Evolutionary conservation across 35 echinoderm and acorn worm species (phyloP).

Genomic region (Acanthaster planci): DNA sequence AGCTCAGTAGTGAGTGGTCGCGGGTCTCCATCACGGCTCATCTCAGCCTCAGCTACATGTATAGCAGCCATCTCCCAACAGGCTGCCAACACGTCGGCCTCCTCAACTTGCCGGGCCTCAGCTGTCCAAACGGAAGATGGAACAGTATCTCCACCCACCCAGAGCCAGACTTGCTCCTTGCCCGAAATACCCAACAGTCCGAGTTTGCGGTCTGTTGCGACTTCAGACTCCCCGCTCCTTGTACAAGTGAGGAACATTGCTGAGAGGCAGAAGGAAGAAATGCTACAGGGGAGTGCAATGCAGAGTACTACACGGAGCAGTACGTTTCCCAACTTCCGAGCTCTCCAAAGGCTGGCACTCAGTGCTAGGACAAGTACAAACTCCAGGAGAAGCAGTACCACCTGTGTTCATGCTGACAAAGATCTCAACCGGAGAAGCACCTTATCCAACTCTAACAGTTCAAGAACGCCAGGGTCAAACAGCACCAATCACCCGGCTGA

Average conservation of each 20-base stretch:
- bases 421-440: not conserved
- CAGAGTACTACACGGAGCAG: not conserved
- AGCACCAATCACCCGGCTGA: not conserved
- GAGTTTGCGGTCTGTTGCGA: not conserved
- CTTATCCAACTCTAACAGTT: too few relatives aligned
- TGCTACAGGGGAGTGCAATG: not conserved
- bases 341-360: slow-evolving; percentile 58
- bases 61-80: not conserved
- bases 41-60: not conserved
- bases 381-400: not conserved
- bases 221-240: not conserved
- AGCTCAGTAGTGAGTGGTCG: not conserved
- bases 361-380: slow-evolving; percentile 43
- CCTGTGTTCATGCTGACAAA: not conserved
- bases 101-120: too few relatives aligned
- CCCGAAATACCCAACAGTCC: slow-evolving; percentile 15
- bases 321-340: slow-evolving; percentile 75
- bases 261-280: not conserved
- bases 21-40: not conserved
- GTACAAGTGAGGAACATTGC: not conserved
- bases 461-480: too few relatives aligned
- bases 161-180: not conserved
- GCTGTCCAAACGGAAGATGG: not conserved
- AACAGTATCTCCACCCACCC: not conserved
- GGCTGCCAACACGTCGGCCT: not conserved